A percentile compares a stretch with the other conserved stretches of the same genome.
These are phyloP conservation scores for Trachelus troglodyta DNA, from an alignment of 2,888 invertebrate species.

Conservation along the genomic window DNA sequence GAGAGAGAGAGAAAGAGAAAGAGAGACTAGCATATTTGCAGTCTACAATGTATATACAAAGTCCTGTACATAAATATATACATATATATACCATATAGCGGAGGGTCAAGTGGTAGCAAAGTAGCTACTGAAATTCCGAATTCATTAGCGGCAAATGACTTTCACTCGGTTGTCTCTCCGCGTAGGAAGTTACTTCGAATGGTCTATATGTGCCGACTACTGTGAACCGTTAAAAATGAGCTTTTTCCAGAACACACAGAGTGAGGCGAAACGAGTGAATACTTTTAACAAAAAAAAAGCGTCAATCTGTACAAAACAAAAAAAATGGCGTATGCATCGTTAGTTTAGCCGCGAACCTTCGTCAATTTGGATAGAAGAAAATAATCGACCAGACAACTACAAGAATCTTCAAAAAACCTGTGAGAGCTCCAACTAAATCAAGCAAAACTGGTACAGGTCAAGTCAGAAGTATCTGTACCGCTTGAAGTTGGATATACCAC, in stretches of 20 bases:
- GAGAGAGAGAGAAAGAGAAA: no score
- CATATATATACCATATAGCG: background rate
- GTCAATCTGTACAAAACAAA: background rate
- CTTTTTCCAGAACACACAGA: background rate
- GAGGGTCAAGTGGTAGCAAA: slow-evolving; percentile 36
- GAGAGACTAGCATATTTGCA: background rate
- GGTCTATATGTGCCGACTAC: background rate
- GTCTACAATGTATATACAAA: background rate
- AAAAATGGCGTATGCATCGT: background rate
- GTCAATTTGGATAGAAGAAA: background rate
- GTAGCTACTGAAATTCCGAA: slow-evolving; percentile 29
- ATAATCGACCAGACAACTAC: background rate
- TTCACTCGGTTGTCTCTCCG: slow-evolving; percentile 29
- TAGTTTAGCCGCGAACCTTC: background rate
- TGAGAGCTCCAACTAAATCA: background rate
- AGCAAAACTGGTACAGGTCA: background rate
- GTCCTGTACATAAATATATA: background rate
- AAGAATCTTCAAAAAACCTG: background rate
- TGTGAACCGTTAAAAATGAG: background rate
- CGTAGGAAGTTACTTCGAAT: background rate
- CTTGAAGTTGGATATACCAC: background rate
- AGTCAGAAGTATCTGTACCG: background rate
- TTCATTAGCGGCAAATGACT: slow-evolving; percentile 33
- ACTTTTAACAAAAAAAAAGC: no score
- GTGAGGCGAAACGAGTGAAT: background rate